Evolutionary conservation across 2,888 invertebrate species (phyloP).

Genomic region (Hoplodrina blanda): DNA sequence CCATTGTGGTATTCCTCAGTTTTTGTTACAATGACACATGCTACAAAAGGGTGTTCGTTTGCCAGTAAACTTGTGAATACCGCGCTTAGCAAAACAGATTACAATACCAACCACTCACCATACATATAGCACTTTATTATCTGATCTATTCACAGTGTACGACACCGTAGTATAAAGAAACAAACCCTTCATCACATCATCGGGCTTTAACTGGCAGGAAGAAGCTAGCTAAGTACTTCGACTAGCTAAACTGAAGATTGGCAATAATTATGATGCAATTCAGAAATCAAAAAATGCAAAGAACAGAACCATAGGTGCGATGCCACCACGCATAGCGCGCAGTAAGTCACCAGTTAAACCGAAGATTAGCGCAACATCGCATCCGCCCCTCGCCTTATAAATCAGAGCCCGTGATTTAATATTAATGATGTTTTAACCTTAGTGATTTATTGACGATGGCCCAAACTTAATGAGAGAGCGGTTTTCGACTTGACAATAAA

Average conservation of each 20-base stretch:
- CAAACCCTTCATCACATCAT: background rate
- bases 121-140: too few relatives aligned
- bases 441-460: conserved; percentile 85
- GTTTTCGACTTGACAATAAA: background rate
- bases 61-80: too few relatives aligned
- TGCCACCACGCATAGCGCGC: conserved; percentile 28
- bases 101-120: too few relatives aligned
- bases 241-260: background rate
- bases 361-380: conserved; percentile 65
- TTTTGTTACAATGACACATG: background rate
- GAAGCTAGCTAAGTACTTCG: background rate
- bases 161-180: too few relatives aligned
- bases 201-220: background rate
- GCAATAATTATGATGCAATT: background rate
- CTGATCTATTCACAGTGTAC: too few relatives aligned
- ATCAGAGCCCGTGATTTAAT: conserved; percentile 87
- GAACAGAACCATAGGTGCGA: conserved; percentile 13
- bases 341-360: conserved; percentile 65
- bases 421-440: conserved; percentile 90
- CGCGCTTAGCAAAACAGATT: too few relatives aligned
- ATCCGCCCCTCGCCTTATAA: conserved; percentile 79
- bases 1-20: background rate
- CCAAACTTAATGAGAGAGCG: conserved; percentile 55
- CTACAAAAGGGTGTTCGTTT: too few relatives aligned
- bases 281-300: background rate